These are phyloP conservation scores for Thaleichthys pacificus DNA, from an alignment of 2,797 vertebrate genomes.

Conservation along the genomic window DNA sequence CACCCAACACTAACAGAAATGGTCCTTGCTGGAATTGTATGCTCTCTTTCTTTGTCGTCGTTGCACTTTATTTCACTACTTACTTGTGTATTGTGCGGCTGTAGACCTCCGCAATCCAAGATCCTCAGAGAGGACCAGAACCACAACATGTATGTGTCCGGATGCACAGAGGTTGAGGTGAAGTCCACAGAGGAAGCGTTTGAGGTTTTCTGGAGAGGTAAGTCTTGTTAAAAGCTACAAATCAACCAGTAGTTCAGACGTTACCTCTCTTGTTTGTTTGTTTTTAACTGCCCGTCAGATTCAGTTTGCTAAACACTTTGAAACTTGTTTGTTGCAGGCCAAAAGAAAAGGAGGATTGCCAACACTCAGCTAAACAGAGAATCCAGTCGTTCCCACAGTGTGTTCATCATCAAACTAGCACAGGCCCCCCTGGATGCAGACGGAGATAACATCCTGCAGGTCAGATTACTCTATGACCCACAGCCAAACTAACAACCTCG, in stretches of 20 bases:
- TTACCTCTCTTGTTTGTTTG: too few species aligned
- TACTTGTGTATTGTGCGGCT: slow-evolving; percentile 25
- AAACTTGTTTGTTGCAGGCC: slow-evolving; percentile 72
- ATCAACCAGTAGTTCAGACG: neutral
- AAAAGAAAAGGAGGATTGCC: slow-evolving; percentile 92
- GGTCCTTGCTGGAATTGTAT: too few species aligned
- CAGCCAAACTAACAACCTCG: neutral
- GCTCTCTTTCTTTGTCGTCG: too few species aligned
- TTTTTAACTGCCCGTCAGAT: too few species aligned
- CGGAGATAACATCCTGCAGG: slow-evolving; percentile 92
- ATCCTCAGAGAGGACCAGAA: slow-evolving; percentile 92
- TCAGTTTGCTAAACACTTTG: neutral
- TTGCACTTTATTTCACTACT: neutral
- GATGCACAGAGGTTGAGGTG: slow-evolving; percentile 95
- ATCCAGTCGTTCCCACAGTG: slow-evolving; percentile 95
- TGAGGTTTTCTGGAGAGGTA: slow-evolving; percentile 97
- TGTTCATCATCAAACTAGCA: slow-evolving; percentile 92
- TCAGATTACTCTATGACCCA: slow-evolving; percentile 40
- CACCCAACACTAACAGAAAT: neutral
- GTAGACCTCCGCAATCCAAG: slow-evolving; percentile 92
- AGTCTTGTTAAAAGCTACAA: slow-evolving; percentile 20
- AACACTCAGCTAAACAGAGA: slow-evolving; percentile 94
- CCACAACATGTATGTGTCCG: slow-evolving; percentile 96
- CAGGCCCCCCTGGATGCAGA: slow-evolving; percentile 95
- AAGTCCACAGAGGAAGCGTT: slow-evolving; percentile 96